These are phyloP conservation scores for Microtus oregoni DNA, from an alignment of 2,113 vertebrate genomes.

Conservation along the genomic window DNA sequence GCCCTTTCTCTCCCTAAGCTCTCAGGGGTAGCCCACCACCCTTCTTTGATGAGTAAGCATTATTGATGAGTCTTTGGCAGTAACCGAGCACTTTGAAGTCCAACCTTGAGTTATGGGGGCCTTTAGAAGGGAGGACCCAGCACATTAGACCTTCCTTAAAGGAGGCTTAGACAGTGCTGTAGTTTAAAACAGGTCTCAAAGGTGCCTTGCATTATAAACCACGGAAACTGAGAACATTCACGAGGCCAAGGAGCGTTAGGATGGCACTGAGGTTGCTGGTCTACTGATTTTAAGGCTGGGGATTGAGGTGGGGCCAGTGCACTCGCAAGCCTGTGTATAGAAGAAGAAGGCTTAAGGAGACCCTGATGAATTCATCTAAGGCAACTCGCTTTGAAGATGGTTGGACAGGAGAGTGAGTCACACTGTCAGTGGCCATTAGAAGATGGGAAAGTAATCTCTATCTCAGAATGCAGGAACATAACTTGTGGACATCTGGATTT, in stretches of 20 bases:
- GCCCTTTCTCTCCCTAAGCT: neutral
- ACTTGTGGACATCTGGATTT: neutral
- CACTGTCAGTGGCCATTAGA: neutral
- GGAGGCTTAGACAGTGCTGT: neutral
- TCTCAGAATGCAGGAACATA: neutral
- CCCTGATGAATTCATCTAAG: neutral
- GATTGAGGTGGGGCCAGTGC: too few relatives aligned
- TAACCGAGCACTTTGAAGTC: neutral
- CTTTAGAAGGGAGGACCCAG: neutral
- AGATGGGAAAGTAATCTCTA: neutral
- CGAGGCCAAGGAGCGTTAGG: neutral
- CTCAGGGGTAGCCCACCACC: neutral
- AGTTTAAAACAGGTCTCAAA: neutral
- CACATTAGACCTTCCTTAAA: neutral
- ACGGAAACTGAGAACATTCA: neutral
- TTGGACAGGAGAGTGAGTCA: neutral
- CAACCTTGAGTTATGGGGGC: neutral
- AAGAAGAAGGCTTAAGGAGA: neutral
- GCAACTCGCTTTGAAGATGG: neutral
- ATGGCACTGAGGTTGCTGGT: neutral
- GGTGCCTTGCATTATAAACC: neutral
- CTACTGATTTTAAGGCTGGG: neutral
- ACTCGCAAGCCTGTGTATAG: neutral
- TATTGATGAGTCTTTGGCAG: neutral
- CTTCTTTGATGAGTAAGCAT: neutral